Percentiles rank a stretch among this genome's conserved stretches.
Conservation (phyloP, 2,888 invertebrate genomes). For the Dexiosoma caninum region DNA sequence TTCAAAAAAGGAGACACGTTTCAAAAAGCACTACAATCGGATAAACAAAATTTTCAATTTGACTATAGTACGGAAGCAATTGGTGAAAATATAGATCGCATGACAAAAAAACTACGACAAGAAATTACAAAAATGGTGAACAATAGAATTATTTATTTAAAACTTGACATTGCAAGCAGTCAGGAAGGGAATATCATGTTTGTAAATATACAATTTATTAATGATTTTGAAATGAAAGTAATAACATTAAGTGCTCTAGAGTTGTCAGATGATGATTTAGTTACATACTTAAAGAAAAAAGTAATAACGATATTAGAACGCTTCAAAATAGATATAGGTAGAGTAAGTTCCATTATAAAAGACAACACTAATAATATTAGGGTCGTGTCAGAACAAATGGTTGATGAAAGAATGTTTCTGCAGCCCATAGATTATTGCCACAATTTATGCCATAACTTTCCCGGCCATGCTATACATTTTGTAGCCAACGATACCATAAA, state of each 20-base stretch:
- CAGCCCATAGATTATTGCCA: slow-evolving; percentile 3
- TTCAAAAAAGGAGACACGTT: slow-evolving; percentile 8
- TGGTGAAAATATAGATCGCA: slow-evolving; percentile 18
- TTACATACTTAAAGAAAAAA: slow-evolving; percentile 49
- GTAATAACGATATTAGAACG: slow-evolving; percentile 46
- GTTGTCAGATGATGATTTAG: slow-evolving; percentile 40
- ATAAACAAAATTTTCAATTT: not conserved
- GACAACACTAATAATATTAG: slow-evolving; percentile 54
- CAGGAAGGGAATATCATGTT: slow-evolving; percentile 19
- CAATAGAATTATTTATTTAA: slow-evolving; percentile 35
- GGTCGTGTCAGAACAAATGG: not conserved
- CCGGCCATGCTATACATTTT: slow-evolving; percentile 42
- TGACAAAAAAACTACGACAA: not conserved
- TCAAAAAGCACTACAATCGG: slow-evolving; percentile 4
- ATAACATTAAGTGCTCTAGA: slow-evolving; percentile 46
- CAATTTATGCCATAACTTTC: slow-evolving; percentile 29
- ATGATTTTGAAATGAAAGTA: slow-evolving; percentile 33
- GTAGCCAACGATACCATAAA: slow-evolving; percentile 34
- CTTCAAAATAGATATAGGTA: slow-evolving; percentile 50
- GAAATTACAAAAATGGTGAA: not conserved
- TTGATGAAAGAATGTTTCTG: not conserved
- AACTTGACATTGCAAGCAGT: slow-evolving; percentile 14
- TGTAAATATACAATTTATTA: slow-evolving; percentile 48
- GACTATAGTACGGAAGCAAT: slow-evolving; percentile 7
- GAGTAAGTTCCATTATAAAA: slow-evolving; percentile 59